A percentile compares a stretch with the other conserved stretches of the same genome.
Conservation (phyloP, 2,888 invertebrate genomes). For the Amphipoea lucens region DNA sequence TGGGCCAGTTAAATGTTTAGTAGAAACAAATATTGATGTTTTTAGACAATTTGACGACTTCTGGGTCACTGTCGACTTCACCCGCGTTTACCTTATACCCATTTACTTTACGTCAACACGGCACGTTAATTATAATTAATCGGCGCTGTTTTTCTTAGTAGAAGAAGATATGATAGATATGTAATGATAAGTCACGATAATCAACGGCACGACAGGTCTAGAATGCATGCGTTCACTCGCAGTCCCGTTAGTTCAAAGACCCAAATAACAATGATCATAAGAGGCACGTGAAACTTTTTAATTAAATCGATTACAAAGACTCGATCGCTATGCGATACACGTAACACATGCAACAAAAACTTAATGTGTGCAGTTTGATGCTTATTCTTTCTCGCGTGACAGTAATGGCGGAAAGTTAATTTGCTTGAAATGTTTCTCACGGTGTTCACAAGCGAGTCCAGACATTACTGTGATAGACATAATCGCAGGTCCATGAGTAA, state of each 20-base stretch:
- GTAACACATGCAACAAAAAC: constrained; percentile 77
- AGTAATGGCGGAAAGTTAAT: constrained; percentile 85
- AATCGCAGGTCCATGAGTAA: constrained; percentile 65
- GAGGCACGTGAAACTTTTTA: constrained; percentile 80
- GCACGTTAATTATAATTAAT: constrained; percentile 40
- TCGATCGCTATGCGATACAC: constrained; percentile 74
- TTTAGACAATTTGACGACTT: no score
- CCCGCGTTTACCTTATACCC: no score
- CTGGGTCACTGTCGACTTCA: no score
- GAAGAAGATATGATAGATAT: constrained; percentile 43
- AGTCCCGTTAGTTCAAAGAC: constrained; percentile 86
- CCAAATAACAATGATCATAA: constrained; percentile 78
- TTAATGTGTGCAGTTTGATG: constrained; percentile 74
- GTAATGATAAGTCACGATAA: constrained; percentile 65
- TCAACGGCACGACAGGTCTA: constrained; percentile 68
- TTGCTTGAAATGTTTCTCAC: constrained; percentile 86
- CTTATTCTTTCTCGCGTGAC: constrained; percentile 84
- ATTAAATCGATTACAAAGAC: constrained; percentile 76
- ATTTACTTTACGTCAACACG: constrained; percentile 7
- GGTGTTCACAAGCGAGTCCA: constrained; percentile 77
- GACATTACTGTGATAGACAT: constrained; percentile 71
- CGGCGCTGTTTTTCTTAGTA: constrained; percentile 28
- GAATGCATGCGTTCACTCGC: constrained; percentile 76
- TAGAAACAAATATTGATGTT: no score
- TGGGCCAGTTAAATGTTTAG: no score